Base-by-base conservation (phyloP, 2,888 invertebrate species). In the Pterobdella sp. region DNA sequence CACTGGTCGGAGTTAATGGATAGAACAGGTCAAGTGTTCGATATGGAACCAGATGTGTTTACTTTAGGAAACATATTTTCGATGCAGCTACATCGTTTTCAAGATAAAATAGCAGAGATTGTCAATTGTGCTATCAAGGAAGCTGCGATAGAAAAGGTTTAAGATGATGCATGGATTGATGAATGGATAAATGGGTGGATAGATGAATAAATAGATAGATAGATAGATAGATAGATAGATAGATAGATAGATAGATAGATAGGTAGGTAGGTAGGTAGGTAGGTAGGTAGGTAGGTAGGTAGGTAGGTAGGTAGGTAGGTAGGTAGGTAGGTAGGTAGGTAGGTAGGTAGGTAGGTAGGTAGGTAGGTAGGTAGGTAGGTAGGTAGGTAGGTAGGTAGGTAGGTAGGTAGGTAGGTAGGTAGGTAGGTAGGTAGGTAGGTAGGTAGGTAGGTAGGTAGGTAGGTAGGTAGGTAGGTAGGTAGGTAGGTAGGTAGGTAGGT, bases 1-100 rank as follows among this genome's bases (percentile, higher is more conserved):
- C 94, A 95, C 84, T 95, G 94, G 94, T 88, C 88, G 78, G 88
- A 90, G 79, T 85, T 94, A 67, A 94, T 94, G 94, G 85, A 85
- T 1, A 91, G 91, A 84, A 94, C 94, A 22, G 90, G 90, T 81
- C 85, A 84, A 79, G 81, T 87, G 76, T 94, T 94, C 81, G 93
- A 94, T 80, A 93, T 94, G 90, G 87, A 90, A 1, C 89, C 92
- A 1, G 90, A 91, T 31, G 88, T 90, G n/a, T 94, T 94, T 79
- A 94, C 93, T 0, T 85, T 94, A 75, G 91, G 92, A 75, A 92
- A 93, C 81, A 91, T 94, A 89, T 94, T 94, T 81, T 88, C 90
- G 0, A 94, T 94, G 94, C 90, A 94, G 80, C 84, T 94, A 75
- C 91, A 92, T 79, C 88, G 89, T 77, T 92, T 91, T 80, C 81